Base-by-base conservation (phyloP, 2,113 vertebrate genomes). In the Gasterosteus nipponicus region DNA sequence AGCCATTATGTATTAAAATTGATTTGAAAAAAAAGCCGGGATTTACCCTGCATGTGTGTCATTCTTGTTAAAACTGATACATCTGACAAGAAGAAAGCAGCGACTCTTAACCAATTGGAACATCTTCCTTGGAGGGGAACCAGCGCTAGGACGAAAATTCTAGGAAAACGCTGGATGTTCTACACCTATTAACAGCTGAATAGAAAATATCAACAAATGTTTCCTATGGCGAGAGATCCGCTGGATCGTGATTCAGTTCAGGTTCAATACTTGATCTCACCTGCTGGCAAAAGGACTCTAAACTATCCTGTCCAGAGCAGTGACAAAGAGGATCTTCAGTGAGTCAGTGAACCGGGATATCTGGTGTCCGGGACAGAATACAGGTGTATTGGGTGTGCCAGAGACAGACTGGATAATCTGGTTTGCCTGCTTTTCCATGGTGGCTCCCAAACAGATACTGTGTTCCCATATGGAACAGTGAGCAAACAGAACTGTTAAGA, bases 381-480 rank as follows among this genome's bases (percentile, higher is more conserved):
- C 78, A 80, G 82, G 80, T 82, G 82, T 57, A 38, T 51, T 54
- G 58, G 77, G 80, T 72, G 83, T 72, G 65, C 33, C 71, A n/a
- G 19, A 73, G 46, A 10, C 31, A 19, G 65, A 75, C 90, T 70
- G 66, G 91, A 90, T 87, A 91, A 80, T 79, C 89, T 29, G 59
- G 92, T 91, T 88, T 79, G 78, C 66, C 69, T 66, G 61, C 62
- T 70, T 19, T 77, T 72, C 60, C 77, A 66, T 10, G 16, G 14
- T n/a, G 18, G 10, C 31, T 49, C 31, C 14, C 14, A 57, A 35
- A 41, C 38, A 77, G 29, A 10, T 54, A 35, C 31, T 58, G 38
- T 44, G n/a, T 70, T 65, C 39, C 19, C 61, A 10, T 7, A 58
- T 33, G 46, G 57, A 58, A 35, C 3, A 58, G 22, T 35, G 46